These are phyloP conservation scores for Phallusia fumigata DNA, from an alignment of 23 tunicate genomes.

Conservation along the genomic window DNA sequence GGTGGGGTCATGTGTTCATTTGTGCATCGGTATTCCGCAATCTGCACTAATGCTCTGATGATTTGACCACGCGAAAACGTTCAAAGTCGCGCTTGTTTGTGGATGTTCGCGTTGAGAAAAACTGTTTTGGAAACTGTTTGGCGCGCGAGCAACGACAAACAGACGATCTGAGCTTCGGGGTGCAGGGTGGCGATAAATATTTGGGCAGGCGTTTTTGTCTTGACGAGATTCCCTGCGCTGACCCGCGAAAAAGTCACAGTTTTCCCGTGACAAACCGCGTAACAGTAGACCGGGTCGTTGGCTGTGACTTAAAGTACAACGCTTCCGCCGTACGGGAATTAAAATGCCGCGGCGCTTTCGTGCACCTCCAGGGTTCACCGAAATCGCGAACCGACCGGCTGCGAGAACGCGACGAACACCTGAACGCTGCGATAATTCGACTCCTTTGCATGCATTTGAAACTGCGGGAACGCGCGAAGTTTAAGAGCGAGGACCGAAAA, in stretches of 20 bases:
- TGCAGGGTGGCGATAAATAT: not conserved
- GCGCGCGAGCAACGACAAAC: not conserved
- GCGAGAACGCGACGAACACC: not conserved
- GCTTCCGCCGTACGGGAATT: not conserved
- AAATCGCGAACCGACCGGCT: not conserved
- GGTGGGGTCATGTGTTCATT: too few species aligned
- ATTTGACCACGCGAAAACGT: too few species aligned
- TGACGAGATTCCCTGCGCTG: not conserved
- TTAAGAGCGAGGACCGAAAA: not conserved
- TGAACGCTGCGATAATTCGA: not conserved
- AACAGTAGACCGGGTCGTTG: not conserved
- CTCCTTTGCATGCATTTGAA: not conserved
- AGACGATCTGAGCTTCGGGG: not conserved
- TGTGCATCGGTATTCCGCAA: too few species aligned
- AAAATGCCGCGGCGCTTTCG: slow-evolving; percentile 9
- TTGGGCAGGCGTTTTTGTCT: not conserved
- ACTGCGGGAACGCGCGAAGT: not conserved
- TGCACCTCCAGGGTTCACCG: not conserved
- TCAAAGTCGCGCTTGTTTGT: not conserved
- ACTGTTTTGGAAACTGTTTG: not conserved
- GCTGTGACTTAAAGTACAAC: not conserved
- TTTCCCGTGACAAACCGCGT: slow-evolving; percentile 8
- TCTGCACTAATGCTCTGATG: too few species aligned
- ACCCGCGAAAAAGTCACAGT: slow-evolving; percentile 7
- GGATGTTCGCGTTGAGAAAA: slow-evolving; percentile 5